These are phyloP conservation scores for Bombus affinis DNA, from an alignment of 1,140 invertebrate species.

Conservation along the genomic window DNA sequence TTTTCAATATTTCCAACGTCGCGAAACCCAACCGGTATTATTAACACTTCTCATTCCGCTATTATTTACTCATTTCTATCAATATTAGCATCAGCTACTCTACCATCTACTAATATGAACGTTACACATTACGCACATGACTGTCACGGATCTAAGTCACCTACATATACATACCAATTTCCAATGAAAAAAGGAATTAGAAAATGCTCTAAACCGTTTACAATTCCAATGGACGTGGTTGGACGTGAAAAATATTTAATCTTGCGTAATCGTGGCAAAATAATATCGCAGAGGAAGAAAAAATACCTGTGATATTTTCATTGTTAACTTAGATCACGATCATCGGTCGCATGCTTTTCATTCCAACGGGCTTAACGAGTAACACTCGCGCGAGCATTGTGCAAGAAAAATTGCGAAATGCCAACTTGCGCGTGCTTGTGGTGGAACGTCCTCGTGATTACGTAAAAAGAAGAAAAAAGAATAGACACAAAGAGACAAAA, in stretches of 20 bases:
- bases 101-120: background rate
- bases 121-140: background rate
- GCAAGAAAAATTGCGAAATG: constrained; percentile 41
- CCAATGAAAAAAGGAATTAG: background rate
- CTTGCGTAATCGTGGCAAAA: background rate
- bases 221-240: background rate
- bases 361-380: background rate
- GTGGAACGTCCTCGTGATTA: constrained; percentile 24
- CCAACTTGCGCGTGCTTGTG: background rate
- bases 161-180: background rate
- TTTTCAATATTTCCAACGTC: background rate
- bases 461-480: constrained; percentile 17
- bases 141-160: no score
- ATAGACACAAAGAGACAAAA: background rate
- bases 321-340: background rate
- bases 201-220: background rate
- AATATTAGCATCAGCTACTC: constrained; percentile 10
- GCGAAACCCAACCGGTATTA: background rate
- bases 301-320: background rate
- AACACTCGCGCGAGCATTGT: background rate
- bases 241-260: background rate
- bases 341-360: background rate
- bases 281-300: background rate
- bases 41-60: background rate
- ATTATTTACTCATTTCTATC: constrained; percentile 20